phyloP scores from a whole-genome alignment of 2,113 vertebrate genomes.

The Sinocyclocheilus rhinocerous region DNA sequence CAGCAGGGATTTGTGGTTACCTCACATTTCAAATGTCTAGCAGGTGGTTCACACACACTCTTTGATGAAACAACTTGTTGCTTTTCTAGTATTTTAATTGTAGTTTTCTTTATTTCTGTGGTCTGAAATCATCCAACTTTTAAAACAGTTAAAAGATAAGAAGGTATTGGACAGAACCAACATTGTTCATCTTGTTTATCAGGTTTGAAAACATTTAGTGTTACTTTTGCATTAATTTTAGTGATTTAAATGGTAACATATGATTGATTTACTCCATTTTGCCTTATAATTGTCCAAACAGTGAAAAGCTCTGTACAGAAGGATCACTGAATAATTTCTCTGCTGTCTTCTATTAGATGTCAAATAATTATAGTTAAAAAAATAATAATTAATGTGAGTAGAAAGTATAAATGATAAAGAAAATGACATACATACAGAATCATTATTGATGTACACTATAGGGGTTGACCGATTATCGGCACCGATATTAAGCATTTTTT shows the following conservation, averaged over 20 bases:
- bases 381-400: background rate
- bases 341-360: too few species aligned
- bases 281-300: too few species aligned
- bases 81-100: background rate
- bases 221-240: background rate
- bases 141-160: background rate
- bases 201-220: background rate
- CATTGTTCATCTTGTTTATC: background rate
- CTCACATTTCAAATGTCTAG: conserved; percentile 36
- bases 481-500: too few species aligned
- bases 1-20: conserved; percentile 39
- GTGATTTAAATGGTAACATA: background rate
- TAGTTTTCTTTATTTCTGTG: background rate
- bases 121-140: background rate
- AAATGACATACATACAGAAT: background rate
- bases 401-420: background rate
- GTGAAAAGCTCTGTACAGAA: too few species aligned
- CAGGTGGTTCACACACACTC: conserved; percentile 43
- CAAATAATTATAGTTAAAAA: too few species aligned
- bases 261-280: too few species aligned
- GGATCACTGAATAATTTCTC: too few species aligned
- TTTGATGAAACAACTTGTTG: background rate
- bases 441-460: background rate
- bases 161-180: background rate
- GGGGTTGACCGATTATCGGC: too few species aligned